Evolutionary conservation across 2,113 vertebrate species (phyloP), one percentile per base, ranked within the genome.

Genomic region (Gymnorhina tibicen): DNA sequence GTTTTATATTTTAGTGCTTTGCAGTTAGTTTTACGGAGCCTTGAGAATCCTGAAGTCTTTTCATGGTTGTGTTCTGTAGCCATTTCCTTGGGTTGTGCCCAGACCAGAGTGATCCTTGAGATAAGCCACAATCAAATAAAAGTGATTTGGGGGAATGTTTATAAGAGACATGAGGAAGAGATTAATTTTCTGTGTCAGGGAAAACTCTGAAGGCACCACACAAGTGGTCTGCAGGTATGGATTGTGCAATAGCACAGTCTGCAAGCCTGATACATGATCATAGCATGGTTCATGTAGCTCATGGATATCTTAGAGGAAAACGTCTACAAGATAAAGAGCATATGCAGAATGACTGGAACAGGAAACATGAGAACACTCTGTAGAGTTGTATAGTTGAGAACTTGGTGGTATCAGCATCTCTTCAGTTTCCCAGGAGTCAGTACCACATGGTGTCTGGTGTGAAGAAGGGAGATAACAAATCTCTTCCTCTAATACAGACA

Each of bases 1-100:
- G 56, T 4, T 85, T 93, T 91, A 46, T 64, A 85, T 72, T 87
- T 89, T 72, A 68, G 46, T 59, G 59, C 22, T 91, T 87, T 80
- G 75, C 2, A 7, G 59, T 68, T 35, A 53, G 62, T 92, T 90
- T 85, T 87, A 91, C 5, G 13, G 39, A 88, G 69, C 75, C 87
- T 64, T 56, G 42, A 88, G 91, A 68, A 79, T 47, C 46, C n/a
- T 21, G 67, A 41, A 47, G 35, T 86, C 67, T 78, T 92, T 77
- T 17, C 52, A 70, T 10, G 67, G 86, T 32, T 53, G 26, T n/a
- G 60, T 50, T 87, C 42, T 42, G 44, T 28, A 66, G 53, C 35
- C 16, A 24, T 68, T 83, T 89, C 39, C 24, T 72, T 62, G 56
- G 35, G 50, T 50, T 23, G 21, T 37, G 37, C 39, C 55, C 72